Evolutionary conservation across 2,797 vertebrate genomes (phyloP), one percentile per base, ranked within the genome.

Genomic region (Ataeniobius toweri): DNA sequence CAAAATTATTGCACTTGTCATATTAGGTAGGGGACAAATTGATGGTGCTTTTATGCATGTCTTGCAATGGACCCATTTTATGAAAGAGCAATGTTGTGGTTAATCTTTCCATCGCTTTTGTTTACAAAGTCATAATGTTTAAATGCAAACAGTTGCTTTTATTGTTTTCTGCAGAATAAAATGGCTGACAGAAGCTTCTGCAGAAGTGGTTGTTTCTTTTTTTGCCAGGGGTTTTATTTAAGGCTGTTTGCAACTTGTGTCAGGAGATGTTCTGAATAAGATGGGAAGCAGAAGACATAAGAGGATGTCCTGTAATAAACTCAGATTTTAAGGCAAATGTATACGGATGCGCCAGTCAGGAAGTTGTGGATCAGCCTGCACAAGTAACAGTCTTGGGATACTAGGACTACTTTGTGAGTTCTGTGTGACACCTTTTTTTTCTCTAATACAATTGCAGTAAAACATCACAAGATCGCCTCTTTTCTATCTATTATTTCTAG

Each of bases 261-360:
- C 36, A 73, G 36, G 0, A 24, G 6, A 58, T 56, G 53, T 56
- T 70, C 67, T 70, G 67, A 70, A 48, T 26, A 48, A 70, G 67
- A 70, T 18, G 24, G 67, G 67, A 68, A 70, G 71, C 71, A 72
- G n/a, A 73, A 41, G 71, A 56, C 10, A 56, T n/a, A 16, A 56
- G 51, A 73, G 31, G 53, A 24, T 73, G 53, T n/a, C 31, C 53
- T 56, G 31, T 41, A 56, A 73, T 73, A n/a, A 73, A 73, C 6
- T 7, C 12, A 24, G 7, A 73, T 73, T 41, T 73, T 24, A 73
- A 50, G 36, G 13, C n/a, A 73, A 73, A 56, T 53, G 3, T 56
- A 73, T 56, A n/a, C 28, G 4, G 53, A 73, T 73, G 31, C 36
- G 41, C 36, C 14, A 3, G n/a, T 56, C 16, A 48, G 41, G 44